These are phyloP conservation scores for Urocitellus parryii DNA, from an alignment of 2,113 vertebrate genomes.

Conservation along the genomic window DNA sequence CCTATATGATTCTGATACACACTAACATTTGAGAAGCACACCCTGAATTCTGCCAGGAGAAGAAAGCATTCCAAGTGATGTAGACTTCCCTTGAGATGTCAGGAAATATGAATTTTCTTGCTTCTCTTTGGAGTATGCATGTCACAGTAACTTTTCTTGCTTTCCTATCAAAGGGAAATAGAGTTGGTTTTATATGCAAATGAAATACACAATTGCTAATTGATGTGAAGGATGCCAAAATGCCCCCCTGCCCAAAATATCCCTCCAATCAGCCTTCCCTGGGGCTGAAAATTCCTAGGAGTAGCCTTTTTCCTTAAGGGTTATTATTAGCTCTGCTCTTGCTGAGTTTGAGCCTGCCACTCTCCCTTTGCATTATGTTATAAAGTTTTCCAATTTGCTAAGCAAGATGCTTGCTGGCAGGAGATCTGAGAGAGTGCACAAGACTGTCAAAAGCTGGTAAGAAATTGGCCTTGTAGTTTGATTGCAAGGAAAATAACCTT, in stretches of 20 bases:
- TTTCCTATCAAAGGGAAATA: conserved; percentile 40
- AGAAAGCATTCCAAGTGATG: conserved; percentile 22
- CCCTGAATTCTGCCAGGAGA: background rate
- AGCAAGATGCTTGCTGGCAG: conserved; percentile 56
- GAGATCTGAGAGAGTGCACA: conserved; percentile 44
- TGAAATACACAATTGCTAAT: conserved; percentile 44
- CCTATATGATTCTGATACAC: conserved; percentile 8
- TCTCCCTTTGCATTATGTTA: conserved; percentile 44
- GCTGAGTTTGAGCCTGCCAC: background rate
- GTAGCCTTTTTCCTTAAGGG: conserved; percentile 29
- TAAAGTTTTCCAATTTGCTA: conserved; percentile 69
- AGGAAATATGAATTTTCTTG: background rate
- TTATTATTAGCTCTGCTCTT: conserved; percentile 58
- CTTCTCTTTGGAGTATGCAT: background rate
- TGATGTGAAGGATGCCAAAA: conserved; percentile 27
- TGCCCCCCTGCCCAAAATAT: background rate
- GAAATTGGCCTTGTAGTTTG: conserved; percentile 45
- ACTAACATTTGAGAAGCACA: conserved; percentile 43
- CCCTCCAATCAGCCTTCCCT: background rate
- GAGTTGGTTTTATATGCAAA: background rate
- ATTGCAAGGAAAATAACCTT: conserved; percentile 65
- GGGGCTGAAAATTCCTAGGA: background rate
- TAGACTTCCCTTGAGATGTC: conserved; percentile 36
- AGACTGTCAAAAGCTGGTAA: conserved; percentile 53
- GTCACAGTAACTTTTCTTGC: background rate